Evolutionary conservation across 2,797 vertebrate species (phyloP).

Genomic region (Petrocephalus schoutedeni): DNA sequence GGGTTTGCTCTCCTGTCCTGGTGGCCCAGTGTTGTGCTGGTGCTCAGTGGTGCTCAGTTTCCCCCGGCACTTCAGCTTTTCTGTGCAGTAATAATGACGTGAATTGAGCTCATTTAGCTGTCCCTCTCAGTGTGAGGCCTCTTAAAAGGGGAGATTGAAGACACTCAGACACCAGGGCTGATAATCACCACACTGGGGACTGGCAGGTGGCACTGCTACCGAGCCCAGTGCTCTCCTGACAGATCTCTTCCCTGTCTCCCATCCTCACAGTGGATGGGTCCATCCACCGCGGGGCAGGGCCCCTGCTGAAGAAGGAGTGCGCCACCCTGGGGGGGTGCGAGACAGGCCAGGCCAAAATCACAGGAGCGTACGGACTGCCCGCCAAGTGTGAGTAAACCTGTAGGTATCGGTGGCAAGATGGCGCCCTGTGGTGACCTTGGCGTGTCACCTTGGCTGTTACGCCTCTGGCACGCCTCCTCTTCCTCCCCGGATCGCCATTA

Average conservation of each 20-base stretch:
- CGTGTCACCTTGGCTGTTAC: background rate
- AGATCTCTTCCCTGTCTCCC: background rate
- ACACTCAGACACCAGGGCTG: background rate
- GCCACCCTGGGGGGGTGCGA: conserved; percentile 72
- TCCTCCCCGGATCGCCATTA: background rate
- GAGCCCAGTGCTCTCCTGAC: background rate
- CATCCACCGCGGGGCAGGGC: conserved; percentile 76
- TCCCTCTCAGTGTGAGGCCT: background rate
- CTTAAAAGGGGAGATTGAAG: background rate
- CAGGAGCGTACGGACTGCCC: conserved; percentile 78
- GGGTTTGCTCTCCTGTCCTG: background rate
- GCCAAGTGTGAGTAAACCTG: conserved; percentile 72
- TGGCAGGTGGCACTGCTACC: background rate
- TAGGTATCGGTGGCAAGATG: background rate
- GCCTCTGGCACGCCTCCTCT: background rate
- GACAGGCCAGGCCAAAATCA: conserved; percentile 81
- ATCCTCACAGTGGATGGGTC: conserved; percentile 75
- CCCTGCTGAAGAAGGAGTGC: conserved; percentile 74
- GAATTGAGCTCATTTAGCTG: background rate
- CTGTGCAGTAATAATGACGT: background rate
- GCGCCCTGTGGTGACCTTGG: background rate
- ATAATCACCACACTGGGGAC: background rate
- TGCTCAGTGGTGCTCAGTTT: background rate
- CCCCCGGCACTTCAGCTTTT: background rate
- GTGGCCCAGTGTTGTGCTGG: background rate